Evolutionary conservation across 2,797 vertebrate genomes (phyloP), one percentile per base, ranked within the genome.

Genomic region (Syndactyla subalaris): DNA sequence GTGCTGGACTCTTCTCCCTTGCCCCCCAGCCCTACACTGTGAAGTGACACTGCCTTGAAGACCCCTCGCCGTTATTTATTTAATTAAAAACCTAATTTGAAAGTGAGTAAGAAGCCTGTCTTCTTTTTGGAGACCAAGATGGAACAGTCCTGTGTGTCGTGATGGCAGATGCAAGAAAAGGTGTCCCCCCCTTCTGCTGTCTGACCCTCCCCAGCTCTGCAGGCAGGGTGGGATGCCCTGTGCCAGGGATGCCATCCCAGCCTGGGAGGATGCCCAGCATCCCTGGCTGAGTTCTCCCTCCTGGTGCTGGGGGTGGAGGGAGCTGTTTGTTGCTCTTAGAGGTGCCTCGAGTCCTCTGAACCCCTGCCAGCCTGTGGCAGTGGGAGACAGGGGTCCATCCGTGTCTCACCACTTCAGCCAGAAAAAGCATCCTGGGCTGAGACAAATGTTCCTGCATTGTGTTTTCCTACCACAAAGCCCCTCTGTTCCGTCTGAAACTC

Each of bases 31-130:
- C 94, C 96, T 96, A 96, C 98, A 98, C 98, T 98, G 98, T 98
- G 98, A 98, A 95, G 97, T 96, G 98, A 97, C 43, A 97, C 97
- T 98, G 98, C 98, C 98, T 98, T 97, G 95, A 97, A 93, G 92
- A 92, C 94, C 91, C 94, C 97, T 96, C 51, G 11, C 63, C 75
- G 21, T 97, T 97, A 98, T 98, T 98, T 98, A 98, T 98, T 98
- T 98, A 98, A 98, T 98, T 96, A 97, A 97, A 97, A 97, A 92
- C 84, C 96, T 95, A 71, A 92, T 97, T 97, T 97, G 96, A 97
- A 97, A 95, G 92, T 70, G 63, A 85, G 29, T 16, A 1, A 17
- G 62, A n/a, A 49, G 34, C 59, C 68, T 59, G 23, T 36, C 8
- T 7, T 84, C 29, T 17, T 78, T 80, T 55, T 72, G 15, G 59